Base-by-base conservation (phyloP, 2,797 vertebrate species). In the Sebastes cheni region DNA sequence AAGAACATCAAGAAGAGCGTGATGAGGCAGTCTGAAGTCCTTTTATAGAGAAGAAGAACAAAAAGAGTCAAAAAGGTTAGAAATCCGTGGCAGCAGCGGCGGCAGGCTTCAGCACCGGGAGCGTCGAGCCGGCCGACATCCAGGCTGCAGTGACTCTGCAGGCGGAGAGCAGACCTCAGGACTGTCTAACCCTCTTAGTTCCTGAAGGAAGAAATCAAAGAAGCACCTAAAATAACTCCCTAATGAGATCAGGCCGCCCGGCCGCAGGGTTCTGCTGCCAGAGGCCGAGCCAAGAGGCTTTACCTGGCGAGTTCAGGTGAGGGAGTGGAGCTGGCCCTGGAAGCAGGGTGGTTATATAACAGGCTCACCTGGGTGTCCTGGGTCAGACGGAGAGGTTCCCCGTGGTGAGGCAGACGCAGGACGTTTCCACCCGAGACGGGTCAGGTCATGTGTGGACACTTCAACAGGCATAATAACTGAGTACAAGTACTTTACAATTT, bases 151-250 rank as follows among this genome's bases (percentile, higher is more conserved):
- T 55, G 81, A 80, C 76, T 83, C 71, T 86, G 84, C 76, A 80
- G 69, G 46, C 55, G 6, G 62, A 74, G 70, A 82, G 69, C 72
- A 76, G 22, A 84, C 67, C 70, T 84, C 86, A 83, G 85, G 82
- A 83, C 69, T 76, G 75, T 71, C 54, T 93, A 92, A 93, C 89
- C 90, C 85, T 90, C 90, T 93, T 91, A 92, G 75, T n/a, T 77
- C 62, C 68, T 29, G 36, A 1, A 76, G 70, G 67, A 75, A 59
- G 14, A 84, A 88, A 52, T 88, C 67, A 85, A 71, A 50, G 64
- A 71, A 36, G 77, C 77, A 74, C 77, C 70, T 16, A 76, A 90
- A 93, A 92, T 93, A 93, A 85, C 83, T 54, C 52, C 65, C 62
- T 94, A 94, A 94, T 85, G 80, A 76, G 93, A 90, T 94, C 81